A percentile compares a stretch with the other conserved stretches of the same genome.
phyloP scores from a whole-genome alignment of 2,797 vertebrate genomes.

The Gadopsis bispinosus region DNA sequence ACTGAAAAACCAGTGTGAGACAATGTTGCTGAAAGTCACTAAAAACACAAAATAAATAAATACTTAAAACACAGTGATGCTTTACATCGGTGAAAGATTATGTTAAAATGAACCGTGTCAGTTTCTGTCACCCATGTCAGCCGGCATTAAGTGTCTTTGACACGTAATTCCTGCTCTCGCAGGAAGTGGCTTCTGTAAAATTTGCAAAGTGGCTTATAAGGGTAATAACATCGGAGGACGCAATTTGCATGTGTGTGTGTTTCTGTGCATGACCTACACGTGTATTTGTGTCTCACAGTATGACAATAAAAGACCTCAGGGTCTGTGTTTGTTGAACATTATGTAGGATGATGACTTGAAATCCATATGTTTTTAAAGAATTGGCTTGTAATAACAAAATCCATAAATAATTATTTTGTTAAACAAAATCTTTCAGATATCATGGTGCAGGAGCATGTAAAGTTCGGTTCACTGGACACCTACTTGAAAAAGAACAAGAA shows the following conservation, averaged over 20 bases:
- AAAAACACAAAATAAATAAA: neutral
- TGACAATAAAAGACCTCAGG: no score
- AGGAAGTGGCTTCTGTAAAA: neutral
- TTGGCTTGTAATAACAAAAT: neutral
- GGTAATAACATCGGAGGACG: neutral
- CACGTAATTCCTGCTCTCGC: neutral
- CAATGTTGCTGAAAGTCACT: neutral
- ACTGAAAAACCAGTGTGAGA: neutral
- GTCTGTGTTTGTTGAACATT: neutral
- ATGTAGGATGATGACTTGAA: neutral
- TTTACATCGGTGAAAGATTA: neutral
- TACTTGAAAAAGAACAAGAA: conserved; percentile 96
- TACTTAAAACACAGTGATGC: neutral
- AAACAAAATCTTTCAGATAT: conserved; percentile 86
- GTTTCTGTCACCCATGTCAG: neutral
- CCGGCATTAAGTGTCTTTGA: neutral
- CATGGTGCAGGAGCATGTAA: conserved; percentile 96
- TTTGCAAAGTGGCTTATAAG: neutral
- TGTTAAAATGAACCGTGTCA: neutral
- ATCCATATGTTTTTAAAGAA: neutral
- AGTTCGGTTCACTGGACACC: conserved; percentile 95
- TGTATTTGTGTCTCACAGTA: no score
- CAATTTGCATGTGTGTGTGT: no score
- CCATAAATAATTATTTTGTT: neutral
- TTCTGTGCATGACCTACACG: no score